Base-by-base conservation (phyloP, 2,888 invertebrate species). In the Ochropleura plecta region DNA sequence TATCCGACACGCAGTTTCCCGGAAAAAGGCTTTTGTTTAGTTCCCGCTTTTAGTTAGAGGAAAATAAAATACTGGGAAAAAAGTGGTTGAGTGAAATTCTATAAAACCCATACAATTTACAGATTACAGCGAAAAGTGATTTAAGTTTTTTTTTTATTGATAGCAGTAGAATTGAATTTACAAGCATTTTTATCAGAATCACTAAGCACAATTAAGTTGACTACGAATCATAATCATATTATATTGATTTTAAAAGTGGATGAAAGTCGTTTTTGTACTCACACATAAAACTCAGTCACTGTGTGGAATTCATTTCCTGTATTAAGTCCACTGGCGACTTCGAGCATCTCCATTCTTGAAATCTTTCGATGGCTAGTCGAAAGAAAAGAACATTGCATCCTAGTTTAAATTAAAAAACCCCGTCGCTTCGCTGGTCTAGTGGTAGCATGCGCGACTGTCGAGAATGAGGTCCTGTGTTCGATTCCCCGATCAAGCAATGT, bases 1-100 rank as follows among this genome's bases (percentile, higher is more conserved):
- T 74, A 74, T 80, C 70, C 81, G 70, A 70, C 57, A 55, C 42
- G 20, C 62, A 72, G 64, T 68, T 84, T 80, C 20, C 59, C 48
- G 75, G 44, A 44, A 73, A 70, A 67, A 18, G 30, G 63, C 64
- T n/a, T 74, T 68, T 67, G 74, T 84, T 73, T 74, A 74, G 67
- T 65, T 60, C 53, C 46, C 49, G 53, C 53, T 73, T 73, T 84
- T 72, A 79, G 57, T 67, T 71, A 63, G 53, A 64, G 46, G 68
- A 51, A 80, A 81, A 83, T 51, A 46, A 63, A 76, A 63, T 80
- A 62, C 51, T 20, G n/a, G n/a, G 9, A 44, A 62, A 71, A 78
- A 57, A 10, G 8, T n/a, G 16, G 51, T 49, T 10, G 44, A 46
- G 7, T 53, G 40, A 42, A 62, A 64, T 83, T 59, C 30, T 48